Base-by-base conservation (phyloP, 2,888 invertebrate species). In the Cremastobaeus sp. region DNA sequence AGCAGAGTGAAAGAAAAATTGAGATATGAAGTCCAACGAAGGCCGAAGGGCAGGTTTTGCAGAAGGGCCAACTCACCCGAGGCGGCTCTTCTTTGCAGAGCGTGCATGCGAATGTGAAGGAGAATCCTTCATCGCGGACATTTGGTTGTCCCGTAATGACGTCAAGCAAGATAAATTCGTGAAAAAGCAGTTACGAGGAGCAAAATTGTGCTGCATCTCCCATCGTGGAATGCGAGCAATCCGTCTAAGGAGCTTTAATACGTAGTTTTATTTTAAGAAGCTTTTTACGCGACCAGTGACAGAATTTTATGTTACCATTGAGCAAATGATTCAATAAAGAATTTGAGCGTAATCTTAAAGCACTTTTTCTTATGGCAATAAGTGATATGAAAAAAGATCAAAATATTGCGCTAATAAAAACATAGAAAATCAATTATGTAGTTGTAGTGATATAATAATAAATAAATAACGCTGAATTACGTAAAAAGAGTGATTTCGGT, bases 1-100 rank as follows among this genome's bases (percentile, higher is more conserved):
- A 11, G 41, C 15, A 8, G 17, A 41, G 54, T 41, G 41, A 52
- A 54, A 39, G 39, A 54, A 54, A 54, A 54, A 54, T 41, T 54
- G 41, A n/a, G n/a, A n/a, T n/a, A n/a, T 25, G 20, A 41, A 32
- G 43, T 55, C 54, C 39, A 20, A 15, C 45, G 17, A 35, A 0
- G 11, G 57, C 57, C 45, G 11, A 35, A 59, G 59, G 59, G 35
- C 37, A 20, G 9, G 9, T 45, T 35, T 28, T 18, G 47, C 37
- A 47, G 18, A 35, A 59, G 45, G 59, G 59, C 37, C 25, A 47
- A 45, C 34, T 35, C 15, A 4, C 59, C 6, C n/a, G 14, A 8
- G 35, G 47, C 25, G 12, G 28, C 18, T 47, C 47, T 59, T 12
- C 17, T n/a, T 25, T 18, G 15, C 11, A n/a, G 21, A 45, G 21